A percentile compares a stretch with the other conserved stretches of the same genome.
Conservation (phyloP, 2,888 invertebrate species). For the Drosophila maculinotata region DNA sequence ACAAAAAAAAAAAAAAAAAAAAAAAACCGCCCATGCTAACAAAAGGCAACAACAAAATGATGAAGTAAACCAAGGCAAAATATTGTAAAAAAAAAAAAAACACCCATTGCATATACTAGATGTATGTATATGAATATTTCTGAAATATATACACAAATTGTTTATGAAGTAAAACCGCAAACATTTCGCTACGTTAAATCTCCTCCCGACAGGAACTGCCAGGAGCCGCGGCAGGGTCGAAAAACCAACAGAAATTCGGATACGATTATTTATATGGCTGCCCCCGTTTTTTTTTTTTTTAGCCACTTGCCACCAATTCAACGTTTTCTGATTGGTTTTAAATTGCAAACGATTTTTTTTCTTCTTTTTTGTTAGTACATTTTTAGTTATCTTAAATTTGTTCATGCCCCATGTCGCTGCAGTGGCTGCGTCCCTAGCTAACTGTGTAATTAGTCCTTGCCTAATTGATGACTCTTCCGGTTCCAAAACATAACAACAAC, state of each 20-base stretch:
- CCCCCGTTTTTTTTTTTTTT: neutral
- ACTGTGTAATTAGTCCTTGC: slow-evolving; percentile 62
- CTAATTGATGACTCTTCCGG: slow-evolving; percentile 57
- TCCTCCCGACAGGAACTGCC: slow-evolving; percentile 2
- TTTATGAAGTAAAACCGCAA: slow-evolving; percentile 74
- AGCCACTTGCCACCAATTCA: neutral
- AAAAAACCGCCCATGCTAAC: slow-evolving; percentile 25
- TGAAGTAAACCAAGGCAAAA: slow-evolving; percentile 24
- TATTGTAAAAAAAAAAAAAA: slow-evolving; percentile 21
- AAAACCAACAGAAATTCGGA: slow-evolving; percentile 17
- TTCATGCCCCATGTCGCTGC: neutral
- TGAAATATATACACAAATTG: slow-evolving; percentile 68
- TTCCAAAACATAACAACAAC: slow-evolving; percentile 1
- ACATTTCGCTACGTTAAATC: slow-evolving; percentile 48
- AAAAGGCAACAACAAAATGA: slow-evolving; percentile 22
- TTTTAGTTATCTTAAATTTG: slow-evolving; percentile 2
- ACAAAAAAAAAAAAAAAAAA: too few relatives aligned
- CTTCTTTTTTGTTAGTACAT: neutral
- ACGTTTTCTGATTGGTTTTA: neutral
- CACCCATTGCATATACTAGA: neutral
- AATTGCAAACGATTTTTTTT: neutral
- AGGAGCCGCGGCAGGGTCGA: too few relatives aligned
- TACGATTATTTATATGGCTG: neutral
- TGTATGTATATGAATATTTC: slow-evolving; percentile 37
- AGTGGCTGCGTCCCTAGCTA: slow-evolving; percentile 10